phyloP scores from a whole-genome alignment of 2,113 vertebrate genomes.

The Rhagologus leucostigma region DNA sequence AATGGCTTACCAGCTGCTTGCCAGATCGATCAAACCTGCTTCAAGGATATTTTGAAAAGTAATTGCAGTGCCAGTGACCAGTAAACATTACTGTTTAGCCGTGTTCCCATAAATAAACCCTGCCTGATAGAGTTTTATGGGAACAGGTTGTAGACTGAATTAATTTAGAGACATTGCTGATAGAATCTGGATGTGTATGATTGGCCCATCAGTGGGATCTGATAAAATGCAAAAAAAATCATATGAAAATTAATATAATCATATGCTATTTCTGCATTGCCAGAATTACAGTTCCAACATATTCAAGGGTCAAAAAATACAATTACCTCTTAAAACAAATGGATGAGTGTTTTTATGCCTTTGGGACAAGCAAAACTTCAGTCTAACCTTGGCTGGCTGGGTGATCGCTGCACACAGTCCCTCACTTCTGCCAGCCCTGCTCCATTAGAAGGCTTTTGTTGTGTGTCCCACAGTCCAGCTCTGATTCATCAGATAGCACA shows the following conservation, averaged over 20 bases:
- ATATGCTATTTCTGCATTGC: not conserved
- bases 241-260: not conserved
- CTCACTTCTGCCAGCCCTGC: not conserved
- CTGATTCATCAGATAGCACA: not conserved
- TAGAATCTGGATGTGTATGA: fast-evolving
- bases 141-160: not conserved
- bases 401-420: not conserved
- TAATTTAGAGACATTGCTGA: not conserved
- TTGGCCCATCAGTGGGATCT: not conserved
- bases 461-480: too few relatives aligned
- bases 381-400: not conserved
- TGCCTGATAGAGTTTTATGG: not conserved
- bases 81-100: not conserved
- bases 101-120: not conserved
- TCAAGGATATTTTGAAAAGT: not conserved
- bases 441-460: not conserved
- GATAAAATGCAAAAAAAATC: not conserved
- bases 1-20: not conserved
- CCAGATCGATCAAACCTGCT: not conserved
- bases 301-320: not conserved
- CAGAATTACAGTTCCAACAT: not conserved
- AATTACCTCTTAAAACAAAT: not conserved
- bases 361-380: not conserved
- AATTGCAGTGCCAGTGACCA: not conserved
- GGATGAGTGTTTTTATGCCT: not conserved